Percentiles rank a stretch among this genome's conserved stretches.
These are phyloP conservation scores for Drosophila bipectinata DNA, from an alignment of 1,140 invertebrate species.

Conservation along the genomic window DNA sequence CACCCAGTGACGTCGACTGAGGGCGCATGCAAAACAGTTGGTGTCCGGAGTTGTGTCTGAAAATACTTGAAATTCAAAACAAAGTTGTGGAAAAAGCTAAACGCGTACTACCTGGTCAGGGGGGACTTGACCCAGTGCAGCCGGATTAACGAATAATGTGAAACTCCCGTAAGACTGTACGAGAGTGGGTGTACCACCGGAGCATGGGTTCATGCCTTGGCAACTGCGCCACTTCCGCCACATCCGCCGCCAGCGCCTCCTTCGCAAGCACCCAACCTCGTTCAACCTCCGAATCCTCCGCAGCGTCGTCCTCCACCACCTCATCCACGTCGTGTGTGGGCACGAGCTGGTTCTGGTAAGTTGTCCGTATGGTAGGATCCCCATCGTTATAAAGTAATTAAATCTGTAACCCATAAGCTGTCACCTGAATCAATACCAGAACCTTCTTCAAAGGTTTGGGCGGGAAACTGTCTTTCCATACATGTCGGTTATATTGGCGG, in stretches of 20 bases:
- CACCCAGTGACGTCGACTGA: slow-evolving; percentile 66
- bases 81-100: slow-evolving; percentile 33
- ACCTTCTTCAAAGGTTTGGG: background rate
- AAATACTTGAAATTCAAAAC: slow-evolving; percentile 40
- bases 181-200: slow-evolving; percentile 12
- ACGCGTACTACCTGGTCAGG: slow-evolving; percentile 15
- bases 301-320: slow-evolving; percentile 40
- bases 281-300: slow-evolving; percentile 18
- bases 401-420: slow-evolving; percentile 48
- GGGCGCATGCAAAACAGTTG: slow-evolving; percentile 55
- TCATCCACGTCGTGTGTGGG: slow-evolving; percentile 55
- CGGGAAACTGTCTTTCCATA: background rate
- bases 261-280: slow-evolving; percentile 8
- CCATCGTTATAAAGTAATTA: too few species aligned
- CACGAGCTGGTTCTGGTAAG: slow-evolving; percentile 63
- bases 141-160: background rate
- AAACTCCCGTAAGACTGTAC: slow-evolving; percentile 3
- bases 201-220: slow-evolving; percentile 77
- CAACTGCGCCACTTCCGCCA: slow-evolving; percentile 55
- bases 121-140: slow-evolving; percentile 59
- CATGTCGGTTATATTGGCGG: background rate
- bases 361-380: background rate
- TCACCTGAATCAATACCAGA: slow-evolving; percentile 61
- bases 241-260: slow-evolving; percentile 29
- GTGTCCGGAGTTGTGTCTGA: slow-evolving; percentile 51